phyloP scores from a whole-genome alignment of 2,888 invertebrate genomes.

The Prosapia bicincta region DNA sequence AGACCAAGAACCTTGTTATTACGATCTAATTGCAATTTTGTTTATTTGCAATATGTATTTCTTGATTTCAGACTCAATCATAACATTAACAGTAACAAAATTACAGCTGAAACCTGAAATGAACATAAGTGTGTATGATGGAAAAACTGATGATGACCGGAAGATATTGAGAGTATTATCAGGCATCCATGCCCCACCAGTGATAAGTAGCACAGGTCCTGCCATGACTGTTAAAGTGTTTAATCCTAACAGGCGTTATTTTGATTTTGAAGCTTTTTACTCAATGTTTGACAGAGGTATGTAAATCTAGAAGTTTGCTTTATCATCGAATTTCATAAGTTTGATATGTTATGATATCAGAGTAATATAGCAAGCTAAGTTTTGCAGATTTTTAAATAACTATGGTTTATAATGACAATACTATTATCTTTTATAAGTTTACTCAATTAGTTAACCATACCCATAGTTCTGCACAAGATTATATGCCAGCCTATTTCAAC shows the following conservation, averaged over 20 bases:
- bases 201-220: slow-evolving; percentile 65
- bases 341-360: too few species aligned
- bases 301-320: not conserved
- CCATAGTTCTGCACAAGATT: too few species aligned
- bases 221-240: slow-evolving; percentile 51
- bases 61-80: slow-evolving; percentile 12
- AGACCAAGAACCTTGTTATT: too few species aligned
- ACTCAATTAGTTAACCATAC: too few species aligned
- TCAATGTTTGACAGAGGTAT: not conserved
- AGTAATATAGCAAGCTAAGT: too few species aligned
- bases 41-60: too few species aligned
- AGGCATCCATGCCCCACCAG: slow-evolving; percentile 53
- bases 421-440: too few species aligned
- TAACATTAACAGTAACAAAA: slow-evolving; percentile 17
- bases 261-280: not conserved
- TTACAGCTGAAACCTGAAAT: slow-evolving; percentile 9
- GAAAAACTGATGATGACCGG: not conserved
- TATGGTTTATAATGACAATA: too few species aligned
- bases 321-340: not conserved
- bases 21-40: too few species aligned
- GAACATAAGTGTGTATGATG: not conserved
- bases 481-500: too few species aligned
- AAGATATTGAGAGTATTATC: not conserved
- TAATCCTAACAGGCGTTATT: not conserved
- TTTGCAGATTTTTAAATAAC: too few species aligned